Evolutionary conservation across 2,888 invertebrate species (phyloP).

Genomic region (Chrysolina oricalcia): DNA sequence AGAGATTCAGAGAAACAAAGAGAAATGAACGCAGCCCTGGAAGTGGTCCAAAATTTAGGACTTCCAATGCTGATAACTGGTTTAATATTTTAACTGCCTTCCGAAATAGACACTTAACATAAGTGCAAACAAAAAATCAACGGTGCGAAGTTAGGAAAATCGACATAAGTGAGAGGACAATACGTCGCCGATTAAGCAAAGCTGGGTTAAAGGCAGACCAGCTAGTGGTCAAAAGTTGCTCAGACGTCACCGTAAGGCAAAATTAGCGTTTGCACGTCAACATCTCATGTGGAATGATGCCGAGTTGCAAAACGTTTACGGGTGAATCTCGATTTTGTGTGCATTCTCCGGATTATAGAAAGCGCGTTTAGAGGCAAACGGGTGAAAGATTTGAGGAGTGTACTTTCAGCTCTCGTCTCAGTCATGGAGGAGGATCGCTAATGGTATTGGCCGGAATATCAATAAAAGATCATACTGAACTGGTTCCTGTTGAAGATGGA

Average conservation of each 20-base stretch:
- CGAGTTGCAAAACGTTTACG: background rate
- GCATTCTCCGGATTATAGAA: background rate
- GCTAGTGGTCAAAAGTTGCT: background rate
- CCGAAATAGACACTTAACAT: background rate
- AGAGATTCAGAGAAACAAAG: background rate
- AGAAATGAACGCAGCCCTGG: background rate
- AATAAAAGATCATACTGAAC: background rate
- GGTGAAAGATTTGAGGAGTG: no score
- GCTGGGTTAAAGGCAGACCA: background rate
- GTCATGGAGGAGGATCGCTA: no score
- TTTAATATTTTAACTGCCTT: background rate
- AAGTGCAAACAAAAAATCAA: background rate
- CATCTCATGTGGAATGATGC: background rate
- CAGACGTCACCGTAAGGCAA: background rate
- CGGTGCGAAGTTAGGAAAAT: no score
- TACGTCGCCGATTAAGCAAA: background rate
- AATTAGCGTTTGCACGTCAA: background rate
- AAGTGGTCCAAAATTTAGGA: no score
- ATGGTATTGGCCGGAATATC: background rate
- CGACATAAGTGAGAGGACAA: no score
- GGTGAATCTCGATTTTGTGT: background rate
- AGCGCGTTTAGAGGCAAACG: no score
- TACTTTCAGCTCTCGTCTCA: no score
- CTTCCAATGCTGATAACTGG: no score
- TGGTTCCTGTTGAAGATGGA: background rate